Evolutionary conservation across 2,797 vertebrate species (phyloP), one percentile per base, ranked within the genome.

Genomic region (Heliangelus exortis): DNA sequence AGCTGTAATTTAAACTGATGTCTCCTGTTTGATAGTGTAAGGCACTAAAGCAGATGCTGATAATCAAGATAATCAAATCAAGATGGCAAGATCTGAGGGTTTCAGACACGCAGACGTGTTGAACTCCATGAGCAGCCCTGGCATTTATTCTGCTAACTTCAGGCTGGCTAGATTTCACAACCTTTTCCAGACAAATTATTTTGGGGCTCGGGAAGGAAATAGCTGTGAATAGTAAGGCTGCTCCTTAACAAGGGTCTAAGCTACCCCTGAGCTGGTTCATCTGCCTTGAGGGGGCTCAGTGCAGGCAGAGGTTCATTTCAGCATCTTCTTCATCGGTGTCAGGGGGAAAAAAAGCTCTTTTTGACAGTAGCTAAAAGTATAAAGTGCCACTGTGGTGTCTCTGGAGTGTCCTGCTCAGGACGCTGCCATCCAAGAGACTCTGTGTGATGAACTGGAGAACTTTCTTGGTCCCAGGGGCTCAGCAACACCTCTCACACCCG

Each of bases 31-130:
- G 90, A 26, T 17, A 28, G 87, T 29, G 55, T 79, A 34, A 85
- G 87, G 39, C 85, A 74, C 90, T 10, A 61, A 74, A 95, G 79
- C 90, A 95, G 94, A 80, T 93, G 94, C 92, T 93, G 87, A 92
- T 94, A 28, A 94, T 92, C 93, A 89, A 63, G 85, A 89, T 50
- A 90, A 91, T 93, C 94, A 71, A 90, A 86, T 83, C 68, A 90
- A 78, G 88, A 34, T 7, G 50, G n/a, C 12, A 57, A 73, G 89
- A 62, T 58, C 62, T 51, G 89, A 91, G 71, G 54, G 50, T 48
- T 87, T 66, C 90, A 84, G 94, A 87, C 83, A 18, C 20, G 68
- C 77, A 67, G 92, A 76, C 75, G 79, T 33, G 5, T 19, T 29
- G 69, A 48, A 69, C 61, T 26, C 36, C 57, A 61, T 82, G 91